Conservation (phyloP, 2,888 invertebrate genomes). For the Prionchulus punctatus region DNA sequence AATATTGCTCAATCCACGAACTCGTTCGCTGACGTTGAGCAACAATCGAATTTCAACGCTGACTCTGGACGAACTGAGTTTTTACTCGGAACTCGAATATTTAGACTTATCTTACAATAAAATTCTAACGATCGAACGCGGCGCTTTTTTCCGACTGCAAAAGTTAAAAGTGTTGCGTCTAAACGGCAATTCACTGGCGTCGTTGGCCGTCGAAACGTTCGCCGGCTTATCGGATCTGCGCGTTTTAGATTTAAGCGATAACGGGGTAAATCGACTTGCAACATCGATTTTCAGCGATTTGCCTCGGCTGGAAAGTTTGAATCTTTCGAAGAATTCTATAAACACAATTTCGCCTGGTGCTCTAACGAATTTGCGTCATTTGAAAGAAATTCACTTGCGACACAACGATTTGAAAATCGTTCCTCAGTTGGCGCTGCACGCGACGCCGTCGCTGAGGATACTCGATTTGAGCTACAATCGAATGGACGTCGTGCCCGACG, state of each 20-base stretch:
- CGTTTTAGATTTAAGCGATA: slow-evolving; percentile 9
- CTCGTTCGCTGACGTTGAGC: slow-evolving; percentile 8
- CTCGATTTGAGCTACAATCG: slow-evolving; percentile 9
- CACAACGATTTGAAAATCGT: slow-evolving; percentile 2
- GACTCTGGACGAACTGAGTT: slow-evolving; percentile 10
- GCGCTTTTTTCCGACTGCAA: slow-evolving; percentile 11
- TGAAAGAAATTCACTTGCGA: slow-evolving; percentile 6
- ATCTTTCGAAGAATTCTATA: slow-evolving; percentile 6
- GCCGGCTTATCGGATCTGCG: slow-evolving; percentile 7
- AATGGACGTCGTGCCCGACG: slow-evolving; percentile 3
- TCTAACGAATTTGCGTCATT: slow-evolving; percentile 4
- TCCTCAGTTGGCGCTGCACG: slow-evolving; percentile 4
- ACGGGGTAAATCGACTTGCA: slow-evolving; percentile 5
- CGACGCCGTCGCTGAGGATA: neutral
- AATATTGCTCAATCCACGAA: slow-evolving; percentile 14
- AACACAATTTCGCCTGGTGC: slow-evolving; percentile 10
- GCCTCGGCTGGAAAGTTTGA: slow-evolving; percentile 8
- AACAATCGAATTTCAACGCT: slow-evolving; percentile 11
- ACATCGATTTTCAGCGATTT: slow-evolving; percentile 12
- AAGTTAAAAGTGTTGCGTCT: slow-evolving; percentile 11
- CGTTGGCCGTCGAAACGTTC: slow-evolving; percentile 10
- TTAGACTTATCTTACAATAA: slow-evolving; percentile 13
- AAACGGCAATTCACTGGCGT: slow-evolving; percentile 10
- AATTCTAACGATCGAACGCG: slow-evolving; percentile 10
- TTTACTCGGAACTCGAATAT: slow-evolving; percentile 11